A percentile compares a stretch with the other conserved stretches of the same genome.
Evolutionary conservation across 1,140 invertebrate species (phyloP).

Genomic region (Stegodyphus mimosarum): DNA sequence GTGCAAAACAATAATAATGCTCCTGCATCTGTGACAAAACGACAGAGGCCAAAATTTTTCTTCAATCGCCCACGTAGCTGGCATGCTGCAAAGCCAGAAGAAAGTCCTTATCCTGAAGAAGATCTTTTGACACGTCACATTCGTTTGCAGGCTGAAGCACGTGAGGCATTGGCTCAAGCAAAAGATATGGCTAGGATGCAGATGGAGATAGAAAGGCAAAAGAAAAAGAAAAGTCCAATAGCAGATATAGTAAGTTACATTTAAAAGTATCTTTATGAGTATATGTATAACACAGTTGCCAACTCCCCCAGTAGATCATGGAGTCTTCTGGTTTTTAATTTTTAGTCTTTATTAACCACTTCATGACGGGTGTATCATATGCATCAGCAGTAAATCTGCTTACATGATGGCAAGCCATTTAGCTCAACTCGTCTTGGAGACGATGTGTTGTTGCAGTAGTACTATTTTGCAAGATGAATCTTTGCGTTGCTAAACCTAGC

Average conservation of each 20-base stretch:
- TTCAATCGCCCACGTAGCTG: slow-evolving; percentile 57
- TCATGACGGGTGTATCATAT: too few species aligned
- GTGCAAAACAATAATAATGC: slow-evolving; percentile 29
- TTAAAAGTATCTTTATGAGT: neutral
- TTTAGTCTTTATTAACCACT: too few species aligned
- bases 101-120: slow-evolving; percentile 48
- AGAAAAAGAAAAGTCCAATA: slow-evolving; percentile 83
- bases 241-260: slow-evolving; percentile 81
- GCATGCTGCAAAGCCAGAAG: slow-evolving; percentile 47
- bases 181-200: slow-evolving; percentile 93
- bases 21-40: slow-evolving; percentile 23
- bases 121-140: slow-evolving; percentile 58
- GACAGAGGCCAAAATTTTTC: slow-evolving; percentile 60
- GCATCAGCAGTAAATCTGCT: too few species aligned
- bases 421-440: too few species aligned
- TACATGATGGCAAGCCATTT: too few species aligned
- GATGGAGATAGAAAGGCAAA: slow-evolving; percentile 88
- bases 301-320: too few species aligned
- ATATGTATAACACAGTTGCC: too few species aligned
- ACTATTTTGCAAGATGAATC: too few species aligned
- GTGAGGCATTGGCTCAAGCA: slow-evolving; percentile 88
- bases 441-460: too few species aligned
- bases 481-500: too few species aligned
- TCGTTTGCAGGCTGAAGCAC: slow-evolving; percentile 86
- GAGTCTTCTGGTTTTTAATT: too few species aligned